Evolutionary conservation across 2,113 vertebrate species (phyloP).

Genomic region (Gobiocypris rarus): DNA sequence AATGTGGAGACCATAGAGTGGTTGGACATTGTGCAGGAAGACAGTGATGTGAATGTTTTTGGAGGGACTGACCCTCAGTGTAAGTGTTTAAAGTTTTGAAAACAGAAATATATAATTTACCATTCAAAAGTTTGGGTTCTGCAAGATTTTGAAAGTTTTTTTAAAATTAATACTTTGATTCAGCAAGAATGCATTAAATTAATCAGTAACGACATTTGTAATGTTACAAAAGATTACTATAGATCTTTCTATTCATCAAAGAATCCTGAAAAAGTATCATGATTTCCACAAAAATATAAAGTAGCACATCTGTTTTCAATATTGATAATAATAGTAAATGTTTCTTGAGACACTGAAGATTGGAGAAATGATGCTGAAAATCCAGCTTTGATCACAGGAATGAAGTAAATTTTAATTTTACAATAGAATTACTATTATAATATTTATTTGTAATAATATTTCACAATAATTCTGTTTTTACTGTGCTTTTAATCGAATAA

Average conservation of each 20-base stretch:
- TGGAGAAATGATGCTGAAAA: background rate
- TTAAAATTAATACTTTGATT: background rate
- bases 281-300: background rate
- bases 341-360: background rate
- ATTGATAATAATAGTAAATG: background rate
- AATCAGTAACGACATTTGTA: background rate
- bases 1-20: slow-evolving; percentile 84
- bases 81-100: slow-evolving; percentile 65
- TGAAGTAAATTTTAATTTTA: background rate
- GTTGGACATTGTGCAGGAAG: slow-evolving; percentile 79
- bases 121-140: background rate
- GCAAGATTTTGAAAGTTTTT: background rate
- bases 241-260: background rate
- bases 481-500: too few relatives aligned
- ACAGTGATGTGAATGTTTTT: slow-evolving; percentile 60
- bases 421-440: background rate
- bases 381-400: background rate
- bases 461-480: background rate
- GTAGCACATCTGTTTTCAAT: background rate
- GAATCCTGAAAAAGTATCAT: background rate
- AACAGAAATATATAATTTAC: background rate
- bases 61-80: slow-evolving; percentile 58
- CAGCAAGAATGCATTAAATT: background rate
- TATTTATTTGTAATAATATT: background rate
- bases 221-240: background rate